Conservation (phyloP, 1,140 invertebrate species). For the Cephus cinctus region DNA sequence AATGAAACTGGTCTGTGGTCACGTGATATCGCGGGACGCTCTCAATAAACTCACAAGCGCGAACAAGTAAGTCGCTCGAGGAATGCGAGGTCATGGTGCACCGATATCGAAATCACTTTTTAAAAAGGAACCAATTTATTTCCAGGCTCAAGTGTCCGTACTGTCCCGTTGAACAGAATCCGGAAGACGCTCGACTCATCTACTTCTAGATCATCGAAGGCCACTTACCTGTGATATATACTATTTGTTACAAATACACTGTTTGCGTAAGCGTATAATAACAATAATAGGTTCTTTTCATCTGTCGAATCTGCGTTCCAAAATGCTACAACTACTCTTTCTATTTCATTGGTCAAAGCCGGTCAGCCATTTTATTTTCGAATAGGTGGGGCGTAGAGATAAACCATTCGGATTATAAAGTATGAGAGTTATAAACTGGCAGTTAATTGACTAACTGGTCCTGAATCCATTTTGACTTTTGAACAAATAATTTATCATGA, state of each 20-base stretch:
- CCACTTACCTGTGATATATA: slow-evolving; percentile 43
- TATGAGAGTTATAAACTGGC: too few relatives aligned
- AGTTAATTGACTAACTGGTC: too few relatives aligned
- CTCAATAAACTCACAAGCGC: slow-evolving; percentile 91
- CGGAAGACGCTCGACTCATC: slow-evolving; percentile 87
- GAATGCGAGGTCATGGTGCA: slow-evolving; percentile 19
- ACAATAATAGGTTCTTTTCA: too few relatives aligned
- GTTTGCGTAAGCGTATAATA: too few relatives aligned
- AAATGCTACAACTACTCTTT: too few relatives aligned
- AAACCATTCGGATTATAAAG: too few relatives aligned
- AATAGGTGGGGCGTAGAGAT: too few relatives aligned
- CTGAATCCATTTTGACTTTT: too few relatives aligned
- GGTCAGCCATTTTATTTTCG: too few relatives aligned
- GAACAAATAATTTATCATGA: too few relatives aligned
- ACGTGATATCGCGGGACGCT: slow-evolving; percentile 97
- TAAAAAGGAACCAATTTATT: slow-evolving; percentile 50
- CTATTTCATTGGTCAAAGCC: too few relatives aligned
- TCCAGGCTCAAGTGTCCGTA: slow-evolving; percentile 96
- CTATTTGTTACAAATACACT: slow-evolving; percentile 1
- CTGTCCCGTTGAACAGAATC: slow-evolving; percentile 94
- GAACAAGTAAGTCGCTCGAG: slow-evolving; percentile 73
- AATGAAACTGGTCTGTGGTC: slow-evolving; percentile 94
- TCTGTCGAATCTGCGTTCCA: too few relatives aligned
- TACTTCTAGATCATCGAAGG: slow-evolving; percentile 73
- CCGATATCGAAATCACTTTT: slow-evolving; percentile 45